Evolutionary conservation across 37 sponge, comb jelly and placozoan genomes (phyloP), one percentile per base, ranked within the genome.

Genomic region (Aplysina aerophoba): DNA sequence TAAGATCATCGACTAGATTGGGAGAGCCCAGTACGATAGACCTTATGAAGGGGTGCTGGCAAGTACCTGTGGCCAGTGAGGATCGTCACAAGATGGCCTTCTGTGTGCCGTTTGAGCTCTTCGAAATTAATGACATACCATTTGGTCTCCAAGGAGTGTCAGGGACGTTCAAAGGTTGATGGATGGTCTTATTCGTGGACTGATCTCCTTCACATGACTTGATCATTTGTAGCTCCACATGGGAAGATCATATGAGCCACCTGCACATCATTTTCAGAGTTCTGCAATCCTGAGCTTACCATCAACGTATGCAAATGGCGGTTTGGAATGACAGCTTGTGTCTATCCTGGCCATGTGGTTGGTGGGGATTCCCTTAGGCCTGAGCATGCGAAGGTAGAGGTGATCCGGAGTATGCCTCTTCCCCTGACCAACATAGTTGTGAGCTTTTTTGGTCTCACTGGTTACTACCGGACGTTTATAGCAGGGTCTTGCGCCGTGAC

Each of bases 401-500:
- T 91, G 0, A 81, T 90, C n/a, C 4, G 44, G 81, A 60, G 6
- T 14, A 90, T 82, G 56, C 55, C 91, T 4, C 21, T 20, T 4
- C 90, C 88, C 15, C 39, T 15, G 15, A 62, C 81, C 15, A 89
- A 87, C 59, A 22, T 62, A 92, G 35, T 59, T 86, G 0, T 30
- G 90, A 15, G 83, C 87, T 33, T 92, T 92, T 58, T 84, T 25
- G 91, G 93, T 11, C 38, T 92, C 14, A 66, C 83, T 4, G 90
- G 91, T 1, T 92, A 92, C 58, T 89, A 92, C 56, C 63, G 88
- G 44, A 65, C 56, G 56, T 90, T 90, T 31, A 90, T 90, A 16
- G 87, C 90, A 17, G 24, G 74, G 17, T 92, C 68, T 30, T 62
- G 85, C 13, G 54, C 73, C 4, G 28, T 84, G 30, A 85, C 81